Conservation (phyloP, 2,888 invertebrate species). For the Dryobota labecula region DNA sequence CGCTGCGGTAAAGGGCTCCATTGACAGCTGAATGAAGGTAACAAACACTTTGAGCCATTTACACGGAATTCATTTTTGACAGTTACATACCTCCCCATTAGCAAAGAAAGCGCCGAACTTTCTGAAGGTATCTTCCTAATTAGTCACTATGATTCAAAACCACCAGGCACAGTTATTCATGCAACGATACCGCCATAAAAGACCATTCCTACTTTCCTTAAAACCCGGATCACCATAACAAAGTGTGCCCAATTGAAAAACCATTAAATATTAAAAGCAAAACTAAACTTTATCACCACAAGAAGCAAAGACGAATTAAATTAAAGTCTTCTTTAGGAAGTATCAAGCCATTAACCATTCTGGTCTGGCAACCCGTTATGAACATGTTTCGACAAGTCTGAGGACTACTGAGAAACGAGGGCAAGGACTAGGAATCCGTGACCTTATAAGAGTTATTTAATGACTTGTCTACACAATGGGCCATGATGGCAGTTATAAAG, state of each 20-base stretch:
- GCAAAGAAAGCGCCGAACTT: not conserved
- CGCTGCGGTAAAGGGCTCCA: not conserved
- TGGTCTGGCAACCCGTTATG: constrained; percentile 57
- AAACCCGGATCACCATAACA: constrained; percentile 25
- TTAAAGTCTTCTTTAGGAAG: constrained; percentile 62
- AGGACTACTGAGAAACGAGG: constrained; percentile 56
- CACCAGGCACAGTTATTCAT: not conserved
- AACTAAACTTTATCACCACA: not conserved
- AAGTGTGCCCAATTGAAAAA: constrained; percentile 31
- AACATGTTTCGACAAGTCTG: constrained; percentile 65
- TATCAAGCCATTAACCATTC: constrained; percentile 59
- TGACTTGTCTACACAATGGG: constrained; percentile 10
- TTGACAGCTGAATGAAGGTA: too few species aligned
- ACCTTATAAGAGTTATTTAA: constrained; percentile 29
- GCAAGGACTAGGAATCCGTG: constrained; percentile 52
- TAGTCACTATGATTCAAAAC: not conserved
- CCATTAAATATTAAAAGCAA: constrained; percentile 25
- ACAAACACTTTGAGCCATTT: too few species aligned
- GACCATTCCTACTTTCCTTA: constrained; percentile 7
- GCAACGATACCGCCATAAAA: not conserved
- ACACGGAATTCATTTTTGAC: too few species aligned
- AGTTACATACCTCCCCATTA: not conserved
- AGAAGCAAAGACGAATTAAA: constrained; percentile 47
- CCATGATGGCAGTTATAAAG: constrained; percentile 5
- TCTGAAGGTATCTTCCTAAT: not conserved